phyloP scores from a whole-genome alignment of 2,888 invertebrate genomes.

The Thelaira solivaga region DNA sequence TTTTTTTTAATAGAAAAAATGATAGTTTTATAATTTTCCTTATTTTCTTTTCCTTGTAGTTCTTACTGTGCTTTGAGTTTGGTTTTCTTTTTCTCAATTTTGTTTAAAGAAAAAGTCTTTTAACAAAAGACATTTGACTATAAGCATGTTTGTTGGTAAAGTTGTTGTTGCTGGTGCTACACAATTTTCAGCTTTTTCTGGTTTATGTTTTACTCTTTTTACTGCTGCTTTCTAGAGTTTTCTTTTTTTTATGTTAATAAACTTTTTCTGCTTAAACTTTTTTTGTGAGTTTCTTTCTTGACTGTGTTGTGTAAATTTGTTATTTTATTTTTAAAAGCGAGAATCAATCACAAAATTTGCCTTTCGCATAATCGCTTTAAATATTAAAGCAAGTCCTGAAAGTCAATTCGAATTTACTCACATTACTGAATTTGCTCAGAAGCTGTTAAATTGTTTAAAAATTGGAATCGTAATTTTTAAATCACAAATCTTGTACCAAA shows the following conservation, averaged over 20 bases:
- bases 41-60: not conserved
- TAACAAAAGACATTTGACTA: slow-evolving; percentile 34
- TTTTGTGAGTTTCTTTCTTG: not conserved
- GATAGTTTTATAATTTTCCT: slow-evolving; percentile 5
- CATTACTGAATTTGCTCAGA: too few species aligned
- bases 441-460: too few species aligned
- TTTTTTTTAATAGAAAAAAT: not conserved
- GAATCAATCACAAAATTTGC: too few species aligned
- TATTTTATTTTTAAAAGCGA: not conserved
- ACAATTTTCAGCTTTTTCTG: slow-evolving; percentile 14
- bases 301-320: not conserved
- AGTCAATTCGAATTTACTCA: too few species aligned
- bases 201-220: slow-evolving; percentile 20
- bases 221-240: not conserved
- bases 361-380: too few species aligned
- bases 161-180: not conserved
- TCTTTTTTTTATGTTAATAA: slow-evolving; percentile 50
- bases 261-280: slow-evolving; percentile 37
- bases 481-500: too few species aligned
- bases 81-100: not conserved
- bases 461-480: too few species aligned
- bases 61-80: not conserved
- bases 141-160: slow-evolving; percentile 25
- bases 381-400: too few species aligned
- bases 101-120: slow-evolving; percentile 9